Conservation (phyloP, 2,888 invertebrate genomes). For the Anaspis maculata region DNA sequence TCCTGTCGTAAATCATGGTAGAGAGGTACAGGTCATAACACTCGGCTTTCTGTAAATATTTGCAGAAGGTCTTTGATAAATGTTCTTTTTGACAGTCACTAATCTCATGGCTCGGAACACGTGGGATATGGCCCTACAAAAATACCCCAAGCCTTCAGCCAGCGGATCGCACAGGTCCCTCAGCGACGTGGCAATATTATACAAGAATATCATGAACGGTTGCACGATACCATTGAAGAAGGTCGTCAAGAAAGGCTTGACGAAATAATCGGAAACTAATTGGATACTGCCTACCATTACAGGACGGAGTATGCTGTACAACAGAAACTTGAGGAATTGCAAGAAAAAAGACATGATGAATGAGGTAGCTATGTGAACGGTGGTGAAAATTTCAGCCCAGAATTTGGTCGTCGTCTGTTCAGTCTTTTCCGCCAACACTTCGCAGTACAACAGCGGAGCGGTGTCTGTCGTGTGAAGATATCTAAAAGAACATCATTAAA, state of each 20-base stretch:
- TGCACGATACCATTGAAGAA: constrained; percentile 58
- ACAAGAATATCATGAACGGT: constrained; percentile 57
- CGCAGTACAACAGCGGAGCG: constrained; percentile 50
- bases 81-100: too few relatives aligned
- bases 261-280: constrained; percentile 56
- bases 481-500: constrained; percentile 30
- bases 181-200: constrained; percentile 52
- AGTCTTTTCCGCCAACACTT: constrained; percentile 51
- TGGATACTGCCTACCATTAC: constrained; percentile 54
- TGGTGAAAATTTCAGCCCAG: constrained; percentile 61
- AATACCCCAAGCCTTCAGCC: constrained; percentile 49
- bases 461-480: constrained; percentile 56
- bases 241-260: constrained; percentile 57
- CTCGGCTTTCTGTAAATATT: too few relatives aligned
- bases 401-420: constrained; percentile 52
- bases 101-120: too few relatives aligned
- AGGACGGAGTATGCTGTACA: constrained; percentile 52
- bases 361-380: constrained; percentile 51
- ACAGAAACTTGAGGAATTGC: constrained; percentile 48
- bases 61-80: too few relatives aligned
- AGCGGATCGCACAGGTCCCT: constrained; percentile 56
- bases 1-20: too few relatives aligned
- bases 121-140: too few relatives aligned
- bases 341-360: constrained; percentile 54
- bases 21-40: too few relatives aligned